Conservation (phyloP, 2,113 vertebrate species). For the Corynorhinus townsendii region DNA sequence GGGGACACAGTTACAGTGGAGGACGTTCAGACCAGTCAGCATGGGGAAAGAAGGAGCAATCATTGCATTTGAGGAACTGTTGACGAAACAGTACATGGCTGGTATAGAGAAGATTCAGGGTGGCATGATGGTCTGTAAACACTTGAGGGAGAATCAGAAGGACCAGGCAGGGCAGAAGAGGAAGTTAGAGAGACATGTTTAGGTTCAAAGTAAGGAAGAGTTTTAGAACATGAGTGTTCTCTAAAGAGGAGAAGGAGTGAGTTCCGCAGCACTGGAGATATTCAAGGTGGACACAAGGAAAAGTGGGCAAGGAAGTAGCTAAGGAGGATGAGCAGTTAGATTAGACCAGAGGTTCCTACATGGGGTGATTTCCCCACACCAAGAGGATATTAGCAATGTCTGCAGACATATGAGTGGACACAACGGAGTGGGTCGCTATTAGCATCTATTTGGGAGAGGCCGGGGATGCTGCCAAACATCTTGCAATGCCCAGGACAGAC, state of each 20-base stretch:
- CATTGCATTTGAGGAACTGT: not conserved
- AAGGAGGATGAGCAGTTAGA: not conserved
- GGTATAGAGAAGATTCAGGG: not conserved
- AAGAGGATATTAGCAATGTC: not conserved
- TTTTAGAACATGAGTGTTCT: not conserved
- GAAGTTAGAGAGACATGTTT: not conserved
- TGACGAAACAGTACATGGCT: rapidly evolving
- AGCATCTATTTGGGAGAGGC: not conserved
- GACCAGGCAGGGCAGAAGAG: not conserved
- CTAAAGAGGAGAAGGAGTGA: not conserved
- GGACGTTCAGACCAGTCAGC: not conserved
- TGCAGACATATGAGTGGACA: not conserved
- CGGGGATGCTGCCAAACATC: not conserved
- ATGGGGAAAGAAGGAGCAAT: not conserved
- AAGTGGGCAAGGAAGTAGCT: not conserved
- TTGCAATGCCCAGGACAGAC: not conserved
- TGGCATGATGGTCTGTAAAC: rapidly evolving
- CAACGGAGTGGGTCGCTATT: too few relatives aligned
- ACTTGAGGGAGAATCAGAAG: rapidly evolving
- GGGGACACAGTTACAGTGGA: not conserved
- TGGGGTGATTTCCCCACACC: too few relatives aligned
- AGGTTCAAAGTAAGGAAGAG: not conserved
- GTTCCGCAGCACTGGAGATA: too few relatives aligned
- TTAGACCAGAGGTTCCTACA: not conserved
- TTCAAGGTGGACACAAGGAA: not conserved